Conservation (phyloP, 2,113 vertebrate genomes). For the Bungarus multicinctus region DNA sequence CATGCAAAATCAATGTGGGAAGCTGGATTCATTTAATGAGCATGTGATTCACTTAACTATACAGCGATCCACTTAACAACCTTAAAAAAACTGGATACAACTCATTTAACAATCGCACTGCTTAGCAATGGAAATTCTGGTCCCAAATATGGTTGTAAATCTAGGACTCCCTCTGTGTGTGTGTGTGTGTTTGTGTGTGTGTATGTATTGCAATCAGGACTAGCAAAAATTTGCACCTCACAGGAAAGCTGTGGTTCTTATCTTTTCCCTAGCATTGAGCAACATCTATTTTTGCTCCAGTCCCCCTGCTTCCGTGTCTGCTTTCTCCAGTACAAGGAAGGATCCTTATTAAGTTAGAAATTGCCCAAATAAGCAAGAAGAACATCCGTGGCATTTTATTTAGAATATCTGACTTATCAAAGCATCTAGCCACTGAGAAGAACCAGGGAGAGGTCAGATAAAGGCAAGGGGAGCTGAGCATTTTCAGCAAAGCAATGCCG, state of each 20-base stretch:
- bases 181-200: too few relatives aligned
- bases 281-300: not conserved
- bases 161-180: too few relatives aligned
- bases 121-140: too few relatives aligned
- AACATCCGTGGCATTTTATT: not conserved
- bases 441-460: not conserved
- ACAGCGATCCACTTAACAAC: too few relatives aligned
- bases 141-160: too few relatives aligned
- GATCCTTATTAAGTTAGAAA: not conserved
- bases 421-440: not conserved
- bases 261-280: not conserved
- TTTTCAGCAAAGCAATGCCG: not conserved
- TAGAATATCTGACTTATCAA: not conserved
- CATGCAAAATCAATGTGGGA: too few relatives aligned
- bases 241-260: not conserved
- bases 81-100: too few relatives aligned
- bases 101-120: too few relatives aligned
- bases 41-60: too few relatives aligned
- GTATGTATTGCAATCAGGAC: not conserved
- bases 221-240: not conserved
- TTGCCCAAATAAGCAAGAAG: not conserved
- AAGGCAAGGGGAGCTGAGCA: not conserved
- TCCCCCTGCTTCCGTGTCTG: not conserved
- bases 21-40: too few relatives aligned
- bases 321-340: not conserved